phyloP scores from a whole-genome alignment of 2,888 invertebrate genomes.

The Drosophila borborema region DNA sequence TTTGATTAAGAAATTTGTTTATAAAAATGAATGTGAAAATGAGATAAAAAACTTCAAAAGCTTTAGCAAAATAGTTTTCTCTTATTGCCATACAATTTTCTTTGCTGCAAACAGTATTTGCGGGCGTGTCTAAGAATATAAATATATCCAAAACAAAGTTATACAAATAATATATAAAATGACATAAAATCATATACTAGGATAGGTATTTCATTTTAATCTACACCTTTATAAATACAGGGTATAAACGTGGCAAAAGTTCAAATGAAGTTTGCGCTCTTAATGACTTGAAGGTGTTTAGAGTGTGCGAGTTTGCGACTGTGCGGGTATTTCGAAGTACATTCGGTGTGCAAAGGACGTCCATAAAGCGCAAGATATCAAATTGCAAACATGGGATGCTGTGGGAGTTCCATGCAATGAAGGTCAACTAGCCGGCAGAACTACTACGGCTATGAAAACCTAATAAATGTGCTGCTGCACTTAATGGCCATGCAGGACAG shows the following conservation, averaged over 20 bases:
- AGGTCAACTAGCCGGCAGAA: constrained; percentile 27
- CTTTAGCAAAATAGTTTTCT: no score
- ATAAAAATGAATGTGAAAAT: no score
- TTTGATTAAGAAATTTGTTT: no score
- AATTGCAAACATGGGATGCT: constrained; percentile 17
- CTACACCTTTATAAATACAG: background rate
- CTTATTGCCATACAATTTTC: no score
- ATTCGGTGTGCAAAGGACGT: constrained; percentile 28
- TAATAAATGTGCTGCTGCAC: constrained; percentile 11
- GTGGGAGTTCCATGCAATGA: constrained; percentile 14
- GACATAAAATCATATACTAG: background rate
- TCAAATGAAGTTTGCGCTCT: constrained; percentile 54
- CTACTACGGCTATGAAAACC: constrained; percentile 5
- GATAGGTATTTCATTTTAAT: no score
- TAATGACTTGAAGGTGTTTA: constrained; percentile 43
- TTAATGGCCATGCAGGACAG: constrained; percentile 19
- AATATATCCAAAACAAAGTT: background rate
- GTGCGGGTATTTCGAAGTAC: constrained; percentile 1
- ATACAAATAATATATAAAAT: background rate
- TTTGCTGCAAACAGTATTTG: no score
- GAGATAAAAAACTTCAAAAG: no score
- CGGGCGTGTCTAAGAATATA: background rate
- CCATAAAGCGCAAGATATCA: constrained; percentile 22
- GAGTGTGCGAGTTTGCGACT: constrained; percentile 2
- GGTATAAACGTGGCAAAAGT: constrained; percentile 9